A percentile compares a stretch with the other conserved stretches of the same genome.
Conservation (phyloP, 2,888 invertebrate species). For the Halocaridina rubra region DNA sequence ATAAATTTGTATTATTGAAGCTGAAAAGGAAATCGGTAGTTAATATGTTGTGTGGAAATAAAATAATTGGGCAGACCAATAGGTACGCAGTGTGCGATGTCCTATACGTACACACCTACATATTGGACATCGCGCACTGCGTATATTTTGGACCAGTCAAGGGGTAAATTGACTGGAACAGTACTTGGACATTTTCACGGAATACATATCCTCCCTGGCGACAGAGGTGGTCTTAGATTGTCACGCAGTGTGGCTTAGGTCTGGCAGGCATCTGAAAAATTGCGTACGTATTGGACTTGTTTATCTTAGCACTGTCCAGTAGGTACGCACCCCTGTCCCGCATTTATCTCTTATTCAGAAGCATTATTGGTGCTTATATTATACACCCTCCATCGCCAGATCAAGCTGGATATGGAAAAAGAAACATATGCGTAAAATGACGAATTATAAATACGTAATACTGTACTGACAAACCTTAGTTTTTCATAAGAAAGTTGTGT, state of each 20-base stretch:
- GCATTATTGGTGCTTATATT: background rate
- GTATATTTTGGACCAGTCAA: too few species aligned
- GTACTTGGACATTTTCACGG: background rate
- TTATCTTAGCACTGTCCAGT: background rate
- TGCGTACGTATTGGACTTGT: background rate
- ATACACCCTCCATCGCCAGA: background rate
- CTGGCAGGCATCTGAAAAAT: background rate
- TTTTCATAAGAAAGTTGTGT: background rate
- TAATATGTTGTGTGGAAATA: too few species aligned
- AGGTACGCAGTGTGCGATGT: too few species aligned
- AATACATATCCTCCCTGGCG: background rate
- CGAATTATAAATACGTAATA: background rate
- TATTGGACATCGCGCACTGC: too few species aligned
- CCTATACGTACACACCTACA: too few species aligned
- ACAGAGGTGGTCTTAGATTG: background rate
- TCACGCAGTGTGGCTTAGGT: background rate
- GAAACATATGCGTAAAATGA: background rate
- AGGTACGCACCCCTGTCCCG: background rate
- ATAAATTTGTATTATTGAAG: too few species aligned
- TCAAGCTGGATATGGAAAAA: background rate
- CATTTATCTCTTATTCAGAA: background rate
- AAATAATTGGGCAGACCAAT: too few species aligned
- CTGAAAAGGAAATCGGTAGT: too few species aligned
- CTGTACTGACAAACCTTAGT: background rate
- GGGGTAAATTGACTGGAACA: background rate